Evolutionary conservation across 2,888 invertebrate genomes (phyloP).

Genomic region (Bugula neritina): DNA sequence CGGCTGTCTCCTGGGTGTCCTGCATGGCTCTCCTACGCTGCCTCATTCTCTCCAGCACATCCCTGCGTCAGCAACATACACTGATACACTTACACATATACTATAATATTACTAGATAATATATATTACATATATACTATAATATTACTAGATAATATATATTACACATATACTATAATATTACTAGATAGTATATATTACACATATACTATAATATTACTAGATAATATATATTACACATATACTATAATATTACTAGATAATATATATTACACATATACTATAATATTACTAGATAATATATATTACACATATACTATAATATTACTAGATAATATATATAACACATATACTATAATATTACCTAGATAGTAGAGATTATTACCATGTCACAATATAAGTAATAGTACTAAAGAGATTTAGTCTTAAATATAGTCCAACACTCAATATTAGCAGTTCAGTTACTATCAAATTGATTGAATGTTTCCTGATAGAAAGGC

Average conservation of each 20-base stretch:
- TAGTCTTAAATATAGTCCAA: too few relatives aligned
- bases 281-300: neutral
- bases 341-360: neutral
- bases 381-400: neutral
- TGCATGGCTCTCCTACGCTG: neutral
- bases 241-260: neutral
- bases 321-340: neutral
- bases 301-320: neutral
- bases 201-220: neutral
- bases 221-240: neutral
- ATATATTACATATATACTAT: neutral
- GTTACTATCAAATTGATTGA: too few relatives aligned
- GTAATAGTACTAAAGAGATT: too few relatives aligned
- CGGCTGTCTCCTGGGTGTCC: conserved; percentile 5
- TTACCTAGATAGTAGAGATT: neutral
- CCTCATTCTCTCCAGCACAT: conserved; percentile 2
- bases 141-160: neutral
- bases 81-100: neutral
- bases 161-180: neutral
- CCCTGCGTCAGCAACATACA: neutral
- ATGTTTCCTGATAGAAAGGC: too few relatives aligned
- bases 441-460: too few relatives aligned
- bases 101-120: neutral
- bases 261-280: neutral
- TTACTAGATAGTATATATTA: neutral